phyloP scores from a whole-genome alignment of 2,797 vertebrate species.

The Brachyrhaphis roseni region DNA sequence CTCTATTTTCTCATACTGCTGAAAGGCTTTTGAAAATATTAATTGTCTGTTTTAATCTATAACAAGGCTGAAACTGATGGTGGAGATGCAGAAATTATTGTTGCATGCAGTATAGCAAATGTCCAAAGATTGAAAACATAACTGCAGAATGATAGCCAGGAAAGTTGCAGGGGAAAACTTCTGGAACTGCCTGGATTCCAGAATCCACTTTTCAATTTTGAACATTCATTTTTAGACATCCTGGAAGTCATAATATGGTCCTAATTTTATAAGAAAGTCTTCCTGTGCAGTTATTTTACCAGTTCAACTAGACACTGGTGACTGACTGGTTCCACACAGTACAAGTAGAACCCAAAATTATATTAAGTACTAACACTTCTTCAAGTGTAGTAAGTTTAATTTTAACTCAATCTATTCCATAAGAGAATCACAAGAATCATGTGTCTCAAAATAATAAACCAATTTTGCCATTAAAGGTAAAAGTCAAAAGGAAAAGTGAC shows the following conservation, averaged over 20 bases:
- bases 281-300: background rate
- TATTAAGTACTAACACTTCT: background rate
- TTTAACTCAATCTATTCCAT: background rate
- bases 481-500: background rate
- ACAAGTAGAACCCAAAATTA: background rate
- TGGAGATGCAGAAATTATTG: background rate
- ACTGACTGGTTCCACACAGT: background rate
- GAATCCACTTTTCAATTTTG: background rate
- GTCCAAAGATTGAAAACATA: background rate
- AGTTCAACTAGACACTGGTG: background rate
- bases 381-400: background rate
- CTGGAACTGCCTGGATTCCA: background rate
- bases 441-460: background rate
- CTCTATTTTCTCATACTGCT: background rate
- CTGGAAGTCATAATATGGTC: background rate
- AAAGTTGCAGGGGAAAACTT: background rate
- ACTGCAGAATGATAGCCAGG: background rate
- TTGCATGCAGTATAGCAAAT: background rate
- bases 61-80: background rate
- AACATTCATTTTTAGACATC: background rate
- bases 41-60: background rate
- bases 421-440: background rate
- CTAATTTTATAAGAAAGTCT: background rate
- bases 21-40: background rate
- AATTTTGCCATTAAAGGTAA: background rate